Base-by-base conservation (phyloP, 37 sponge, comb jelly and placozoan species). In the Beroe ovata region DNA sequence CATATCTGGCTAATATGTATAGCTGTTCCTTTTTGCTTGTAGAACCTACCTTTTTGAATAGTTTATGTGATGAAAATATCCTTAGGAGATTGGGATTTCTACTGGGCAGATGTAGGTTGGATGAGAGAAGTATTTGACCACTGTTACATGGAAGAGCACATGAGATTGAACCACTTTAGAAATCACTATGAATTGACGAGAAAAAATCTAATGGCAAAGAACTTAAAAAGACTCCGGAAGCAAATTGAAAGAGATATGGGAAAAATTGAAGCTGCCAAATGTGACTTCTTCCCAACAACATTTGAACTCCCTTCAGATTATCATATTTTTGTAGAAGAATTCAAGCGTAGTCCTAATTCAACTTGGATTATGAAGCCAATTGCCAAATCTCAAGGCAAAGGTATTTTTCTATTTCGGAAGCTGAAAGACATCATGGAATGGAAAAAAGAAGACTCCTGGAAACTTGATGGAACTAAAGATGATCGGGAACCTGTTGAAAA, bases 281-380 rank as follows among this genome's bases (percentile, higher is more conserved):
- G 94, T 39, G 99, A 99, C 35, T 99, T 99, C 90, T 96, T 96
- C 41, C 99, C 99, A 8, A 94, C 95, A 29, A 99, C 99, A 0
- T 99, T 90, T 90, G 99, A 99, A 88, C 93, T 99, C 0, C 99
- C 99, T 8, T 93, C 96, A 34, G 99, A 99, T 66, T 99, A 96
- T 59, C 99, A 99, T 39, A 93, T 99, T 0, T 99, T 99, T 92
- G 99, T 99, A 38, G 99, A 99, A 60, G 95, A 96, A 81, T 99
- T 99, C 64, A 99, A 99, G 90, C 91, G 90, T 29, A 81, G 93
- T 26, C 96, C 96, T 0, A 95, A 96, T 0, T 94, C 94, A 1
- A 96, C 94, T 25, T 99, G 99, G 99, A 99, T 99, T 88, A 99
- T 99, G 99, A 99, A 99, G 91, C 99, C 99, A 0, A 60, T 91